Evolutionary conservation across 2,113 vertebrate genomes (phyloP).

Genomic region (Dolichotis patagonum): DNA sequence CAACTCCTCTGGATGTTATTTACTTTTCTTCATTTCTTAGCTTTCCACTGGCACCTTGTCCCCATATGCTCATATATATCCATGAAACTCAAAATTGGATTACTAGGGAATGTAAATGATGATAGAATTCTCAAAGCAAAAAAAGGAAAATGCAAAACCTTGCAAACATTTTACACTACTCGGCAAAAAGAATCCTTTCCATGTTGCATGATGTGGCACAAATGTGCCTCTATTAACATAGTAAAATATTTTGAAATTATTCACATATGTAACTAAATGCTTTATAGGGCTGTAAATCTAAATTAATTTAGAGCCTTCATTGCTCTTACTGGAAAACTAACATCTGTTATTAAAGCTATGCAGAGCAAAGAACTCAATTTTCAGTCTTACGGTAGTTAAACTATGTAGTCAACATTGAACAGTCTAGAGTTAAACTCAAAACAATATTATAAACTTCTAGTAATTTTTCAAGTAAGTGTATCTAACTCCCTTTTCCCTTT

Average conservation of each 20-base stretch:
- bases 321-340: slow-evolving; percentile 77
- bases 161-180: slow-evolving; percentile 1
- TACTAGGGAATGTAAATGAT: slow-evolving; percentile 29
- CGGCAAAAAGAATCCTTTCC: slow-evolving; percentile 35
- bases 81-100: slow-evolving; percentile 1
- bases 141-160: background rate
- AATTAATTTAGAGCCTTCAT: slow-evolving; percentile 72
- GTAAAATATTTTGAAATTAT: slow-evolving; percentile 58
- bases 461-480: slow-evolving; percentile 48
- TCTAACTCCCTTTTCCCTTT: background rate
- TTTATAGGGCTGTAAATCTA: slow-evolving; percentile 66
- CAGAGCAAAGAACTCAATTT: slow-evolving; percentile 75
- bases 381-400: slow-evolving; percentile 74
- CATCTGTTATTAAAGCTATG: slow-evolving; percentile 80
- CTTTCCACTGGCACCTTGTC: background rate
- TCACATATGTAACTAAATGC: slow-evolving; percentile 73
- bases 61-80: background rate
- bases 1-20: background rate
- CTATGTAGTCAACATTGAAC: too few species aligned
- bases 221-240: slow-evolving; percentile 62
- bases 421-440: slow-evolving; percentile 72
- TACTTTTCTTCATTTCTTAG: slow-evolving; percentile 42
- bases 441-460: slow-evolving; percentile 28
- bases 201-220: slow-evolving; percentile 62
- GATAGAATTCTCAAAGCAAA: slow-evolving; percentile 30